Percentiles rank a stretch among this genome's conserved stretches.
These are phyloP conservation scores for Balearica regulorum DNA, from an alignment of 2,797 vertebrate genomes.

Conservation along the genomic window DNA sequence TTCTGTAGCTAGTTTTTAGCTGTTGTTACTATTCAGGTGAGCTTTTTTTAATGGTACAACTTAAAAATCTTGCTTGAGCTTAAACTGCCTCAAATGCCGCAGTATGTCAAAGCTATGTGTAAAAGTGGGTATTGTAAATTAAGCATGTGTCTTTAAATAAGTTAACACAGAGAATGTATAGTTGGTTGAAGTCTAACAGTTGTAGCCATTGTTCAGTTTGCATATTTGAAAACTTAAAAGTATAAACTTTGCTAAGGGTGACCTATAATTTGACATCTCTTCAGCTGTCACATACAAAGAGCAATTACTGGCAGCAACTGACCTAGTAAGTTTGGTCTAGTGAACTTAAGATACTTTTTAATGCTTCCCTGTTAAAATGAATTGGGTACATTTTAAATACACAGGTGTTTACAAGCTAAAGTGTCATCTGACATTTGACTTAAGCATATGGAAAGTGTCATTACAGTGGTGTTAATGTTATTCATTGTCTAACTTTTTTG, in stretches of 20 bases:
- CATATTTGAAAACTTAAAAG: constrained; percentile 41
- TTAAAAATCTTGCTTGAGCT: constrained; percentile 67
- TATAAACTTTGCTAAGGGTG: constrained; percentile 49
- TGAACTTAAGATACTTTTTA: constrained; percentile 54
- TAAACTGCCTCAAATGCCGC: constrained; percentile 59
- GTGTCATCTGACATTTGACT: constrained; percentile 61
- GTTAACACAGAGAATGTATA: constrained; percentile 56
- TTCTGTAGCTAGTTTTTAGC: constrained; percentile 74
- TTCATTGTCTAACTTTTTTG: constrained; percentile 57
- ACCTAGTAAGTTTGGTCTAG: constrained; percentile 46
- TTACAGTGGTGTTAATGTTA: constrained; percentile 49
- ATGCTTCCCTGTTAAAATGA: constrained; percentile 47
- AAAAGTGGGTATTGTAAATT: constrained; percentile 52
- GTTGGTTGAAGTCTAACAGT: constrained; percentile 53
- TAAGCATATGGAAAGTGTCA: constrained; percentile 51
- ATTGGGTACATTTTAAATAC: constrained; percentile 56
- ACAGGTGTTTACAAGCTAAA: constrained; percentile 67
- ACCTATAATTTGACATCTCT: constrained; percentile 44
- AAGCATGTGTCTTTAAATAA: constrained; percentile 51
- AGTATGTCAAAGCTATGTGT: constrained; percentile 47
- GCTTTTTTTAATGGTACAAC: constrained; percentile 53
- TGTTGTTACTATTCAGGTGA: constrained; percentile 70
- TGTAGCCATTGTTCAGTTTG: constrained; percentile 54
- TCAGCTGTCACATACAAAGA: constrained; percentile 51
- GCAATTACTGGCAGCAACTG: constrained; percentile 44